phyloP scores from a whole-genome alignment of 1,140 invertebrate species.

The Orussus abietinus region DNA sequence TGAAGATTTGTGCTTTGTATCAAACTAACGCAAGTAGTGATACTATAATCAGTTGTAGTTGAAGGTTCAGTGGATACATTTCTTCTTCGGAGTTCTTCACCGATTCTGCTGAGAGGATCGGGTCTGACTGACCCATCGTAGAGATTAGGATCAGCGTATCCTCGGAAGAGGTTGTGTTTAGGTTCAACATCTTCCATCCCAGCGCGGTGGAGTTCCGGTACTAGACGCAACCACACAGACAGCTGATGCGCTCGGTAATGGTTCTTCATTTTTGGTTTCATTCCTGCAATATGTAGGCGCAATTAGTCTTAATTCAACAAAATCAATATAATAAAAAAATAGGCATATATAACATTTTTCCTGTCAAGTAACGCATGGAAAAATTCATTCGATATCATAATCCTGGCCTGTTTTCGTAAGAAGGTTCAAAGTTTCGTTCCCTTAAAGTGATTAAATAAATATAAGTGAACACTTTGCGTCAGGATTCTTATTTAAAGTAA shows the following conservation, averaged over 20 bases:
- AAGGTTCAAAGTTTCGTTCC: no score
- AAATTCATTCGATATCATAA: no score
- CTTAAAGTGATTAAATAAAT: no score
- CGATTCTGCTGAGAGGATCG: constrained; percentile 66
- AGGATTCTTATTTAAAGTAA: no score
- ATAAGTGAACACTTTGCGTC: no score
- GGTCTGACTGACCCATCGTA: constrained; percentile 79
- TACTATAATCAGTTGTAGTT: constrained; percentile 52
- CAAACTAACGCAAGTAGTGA: constrained; percentile 56
- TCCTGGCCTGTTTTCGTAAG: no score
- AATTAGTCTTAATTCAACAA: no score
- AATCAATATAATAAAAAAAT: no score
- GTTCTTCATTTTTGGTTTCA: constrained; percentile 87
- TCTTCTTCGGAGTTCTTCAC: constrained; percentile 46
- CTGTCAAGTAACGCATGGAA: no score
- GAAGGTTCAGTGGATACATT: constrained; percentile 57
- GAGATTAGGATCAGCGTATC: constrained; percentile 74
- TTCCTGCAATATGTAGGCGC: constrained; percentile 70
- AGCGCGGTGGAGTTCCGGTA: constrained; percentile 86
- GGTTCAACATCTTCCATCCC: constrained; percentile 84
- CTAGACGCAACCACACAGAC: constrained; percentile 88
- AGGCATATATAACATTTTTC: neutral
- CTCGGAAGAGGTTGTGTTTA: constrained; percentile 77
- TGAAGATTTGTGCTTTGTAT: constrained; percentile 54
- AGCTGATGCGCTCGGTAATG: constrained; percentile 91